Percentiles rank a stretch among this genome's conserved stretches.
Evolutionary conservation across 2,797 vertebrate genomes (phyloP).

Genomic region (Macroramphosus scolopax): DNA sequence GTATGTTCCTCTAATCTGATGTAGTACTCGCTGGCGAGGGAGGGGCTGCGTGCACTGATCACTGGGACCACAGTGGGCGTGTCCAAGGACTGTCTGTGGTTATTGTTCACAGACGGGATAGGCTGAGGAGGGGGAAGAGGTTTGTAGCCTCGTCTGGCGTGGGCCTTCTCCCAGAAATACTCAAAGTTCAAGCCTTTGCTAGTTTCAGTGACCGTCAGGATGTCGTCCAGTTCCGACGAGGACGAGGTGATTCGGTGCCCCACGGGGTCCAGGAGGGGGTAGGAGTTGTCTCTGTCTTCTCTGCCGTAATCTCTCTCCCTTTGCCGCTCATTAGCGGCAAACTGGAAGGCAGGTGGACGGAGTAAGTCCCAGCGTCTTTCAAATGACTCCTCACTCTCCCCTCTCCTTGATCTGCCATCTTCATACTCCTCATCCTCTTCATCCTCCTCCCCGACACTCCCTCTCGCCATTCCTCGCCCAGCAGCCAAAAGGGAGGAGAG

Average conservation of each 20-base stretch:
- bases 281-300: constrained; percentile 76
- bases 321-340: constrained; percentile 72
- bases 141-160: constrained; percentile 84
- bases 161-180: constrained; percentile 93
- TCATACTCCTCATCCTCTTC: constrained; percentile 82
- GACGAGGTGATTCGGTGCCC: constrained; percentile 76
- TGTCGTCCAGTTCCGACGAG: constrained; percentile 88
- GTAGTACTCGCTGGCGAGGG: constrained; percentile 91
- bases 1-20: constrained; percentile 91
- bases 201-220: constrained; percentile 91
- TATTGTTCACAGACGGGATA: constrained; percentile 80
- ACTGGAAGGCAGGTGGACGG: constrained; percentile 76
- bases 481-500: constrained; percentile 87
- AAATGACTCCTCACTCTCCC: constrained; percentile 83
- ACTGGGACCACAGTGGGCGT: constrained; percentile 92
- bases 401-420: constrained; percentile 74
- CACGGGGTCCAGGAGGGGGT: constrained; percentile 85
- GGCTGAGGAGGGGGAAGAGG: constrained; percentile 80
- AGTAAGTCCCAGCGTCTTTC: constrained; percentile 90
- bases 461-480: constrained; percentile 75
- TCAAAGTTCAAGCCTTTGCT: constrained; percentile 94
- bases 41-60: constrained; percentile 92
- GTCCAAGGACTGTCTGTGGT: constrained; percentile 84
- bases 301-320: constrained; percentile 77
- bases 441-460: constrained; percentile 76